A percentile compares a stretch with the other conserved stretches of the same genome.
Conservation (phyloP, 2,113 vertebrate genomes). For the Leiothrix lutea region DNA sequence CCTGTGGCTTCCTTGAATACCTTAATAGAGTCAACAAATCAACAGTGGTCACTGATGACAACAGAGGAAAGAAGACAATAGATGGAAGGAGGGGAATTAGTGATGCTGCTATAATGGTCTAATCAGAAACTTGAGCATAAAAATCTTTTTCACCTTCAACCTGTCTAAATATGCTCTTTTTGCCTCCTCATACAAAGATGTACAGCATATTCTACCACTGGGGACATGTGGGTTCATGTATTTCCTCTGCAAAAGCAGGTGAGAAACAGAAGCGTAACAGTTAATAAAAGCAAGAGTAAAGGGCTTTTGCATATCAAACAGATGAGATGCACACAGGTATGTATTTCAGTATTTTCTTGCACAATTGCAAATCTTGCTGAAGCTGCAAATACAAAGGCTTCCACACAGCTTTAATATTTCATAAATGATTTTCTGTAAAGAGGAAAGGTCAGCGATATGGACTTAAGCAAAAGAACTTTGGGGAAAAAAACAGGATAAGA, state of each 20-base stretch:
- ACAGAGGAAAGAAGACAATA: slow-evolving; percentile 47
- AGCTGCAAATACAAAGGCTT: slow-evolving; percentile 10
- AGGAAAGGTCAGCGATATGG: not conserved
- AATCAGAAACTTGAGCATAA: slow-evolving; percentile 42
- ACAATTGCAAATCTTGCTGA: slow-evolving; percentile 21
- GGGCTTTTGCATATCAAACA: not conserved
- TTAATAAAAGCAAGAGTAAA: not conserved
- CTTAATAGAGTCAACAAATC: slow-evolving; percentile 65
- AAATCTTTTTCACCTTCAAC: slow-evolving; percentile 29
- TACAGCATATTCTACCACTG: not conserved
- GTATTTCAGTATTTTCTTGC: not conserved
- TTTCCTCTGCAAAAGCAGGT: not conserved
- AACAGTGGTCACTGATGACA: slow-evolving; percentile 56
- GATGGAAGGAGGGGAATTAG: slow-evolving; percentile 50
- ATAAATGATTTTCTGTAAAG: not conserved
- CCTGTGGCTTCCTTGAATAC: slow-evolving; percentile 49
- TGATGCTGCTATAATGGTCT: slow-evolving; percentile 11
- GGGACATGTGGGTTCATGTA: not conserved
- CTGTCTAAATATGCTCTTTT: slow-evolving; percentile 19
- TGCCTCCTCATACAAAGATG: not conserved
- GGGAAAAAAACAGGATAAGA: not conserved
- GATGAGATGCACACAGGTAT: not conserved
- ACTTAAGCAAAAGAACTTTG: not conserved
- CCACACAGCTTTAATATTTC: not conserved
- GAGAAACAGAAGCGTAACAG: not conserved